phyloP scores from a whole-genome alignment of 2,113 vertebrate genomes.

The Pachycephala philippinensis region DNA sequence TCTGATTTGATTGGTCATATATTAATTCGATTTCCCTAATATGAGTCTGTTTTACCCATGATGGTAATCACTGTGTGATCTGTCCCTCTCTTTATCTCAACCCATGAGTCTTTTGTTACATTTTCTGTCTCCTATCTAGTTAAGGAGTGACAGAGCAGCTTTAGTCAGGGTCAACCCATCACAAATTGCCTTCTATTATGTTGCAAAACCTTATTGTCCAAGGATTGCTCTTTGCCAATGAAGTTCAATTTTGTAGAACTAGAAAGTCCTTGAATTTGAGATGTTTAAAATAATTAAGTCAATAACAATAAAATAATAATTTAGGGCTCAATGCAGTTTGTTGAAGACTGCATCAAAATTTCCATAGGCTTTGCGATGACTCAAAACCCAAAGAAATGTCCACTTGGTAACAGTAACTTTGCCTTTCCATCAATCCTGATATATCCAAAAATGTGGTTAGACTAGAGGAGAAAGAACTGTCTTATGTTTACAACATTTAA shows the following conservation, averaged over 20 bases:
- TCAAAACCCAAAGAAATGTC: background rate
- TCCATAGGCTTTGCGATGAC: background rate
- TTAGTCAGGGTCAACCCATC: background rate
- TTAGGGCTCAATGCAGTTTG: background rate
- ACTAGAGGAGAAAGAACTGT: background rate
- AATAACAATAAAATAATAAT: background rate
- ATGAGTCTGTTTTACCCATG: background rate
- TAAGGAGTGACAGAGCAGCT: background rate
- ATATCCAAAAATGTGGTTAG: background rate
- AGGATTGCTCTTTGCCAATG: background rate
- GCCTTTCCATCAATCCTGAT: background rate
- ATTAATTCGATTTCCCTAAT: background rate
- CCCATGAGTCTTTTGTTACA: background rate
- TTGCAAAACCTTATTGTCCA: background rate
- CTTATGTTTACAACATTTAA: background rate
- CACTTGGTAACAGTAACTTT: background rate
- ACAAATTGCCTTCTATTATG: background rate
- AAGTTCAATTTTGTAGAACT: background rate
- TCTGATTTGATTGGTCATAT: background rate
- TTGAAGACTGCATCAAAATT: background rate
- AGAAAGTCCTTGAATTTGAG: background rate
- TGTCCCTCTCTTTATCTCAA: background rate
- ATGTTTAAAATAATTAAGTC: background rate
- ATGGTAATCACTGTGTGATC: background rate
- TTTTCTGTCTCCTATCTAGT: background rate